Conservation (phyloP, 2,113 vertebrate genomes). For the Emydura subglobosa region DNA sequence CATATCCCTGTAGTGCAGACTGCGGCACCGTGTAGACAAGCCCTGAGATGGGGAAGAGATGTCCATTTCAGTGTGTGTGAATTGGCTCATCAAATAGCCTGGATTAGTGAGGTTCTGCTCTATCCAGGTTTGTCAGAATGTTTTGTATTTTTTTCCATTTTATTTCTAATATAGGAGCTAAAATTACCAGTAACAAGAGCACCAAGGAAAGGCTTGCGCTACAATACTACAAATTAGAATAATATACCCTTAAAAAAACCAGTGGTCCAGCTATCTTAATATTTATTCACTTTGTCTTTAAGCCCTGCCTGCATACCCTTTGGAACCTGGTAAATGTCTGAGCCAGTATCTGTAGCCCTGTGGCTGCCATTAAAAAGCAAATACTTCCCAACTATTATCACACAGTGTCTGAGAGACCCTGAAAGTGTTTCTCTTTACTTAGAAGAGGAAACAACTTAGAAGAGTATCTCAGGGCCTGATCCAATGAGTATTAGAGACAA, state of each 20-base stretch:
- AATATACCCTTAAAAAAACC: not conserved
- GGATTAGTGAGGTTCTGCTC: not conserved
- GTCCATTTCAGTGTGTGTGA: fast-evolving
- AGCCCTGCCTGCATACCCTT: not conserved
- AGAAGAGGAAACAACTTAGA: not conserved
- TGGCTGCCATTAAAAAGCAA: not conserved
- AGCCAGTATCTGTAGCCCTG: not conserved
- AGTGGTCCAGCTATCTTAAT: not conserved
- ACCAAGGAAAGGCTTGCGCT: not conserved
- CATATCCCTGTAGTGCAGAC: too few relatives aligned
- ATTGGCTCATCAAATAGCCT: not conserved
- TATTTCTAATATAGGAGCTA: not conserved
- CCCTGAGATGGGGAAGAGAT: not conserved
- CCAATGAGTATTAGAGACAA: not conserved
- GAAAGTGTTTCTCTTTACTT: not conserved
- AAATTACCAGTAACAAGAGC: not conserved
- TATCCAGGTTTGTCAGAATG: not conserved
- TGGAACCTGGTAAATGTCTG: not conserved
- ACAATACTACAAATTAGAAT: not conserved
- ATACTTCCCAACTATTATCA: not conserved
- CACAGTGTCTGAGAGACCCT: fast-evolving
- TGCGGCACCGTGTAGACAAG: too few relatives aligned
- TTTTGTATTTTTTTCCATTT: not conserved
- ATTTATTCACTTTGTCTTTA: not conserved
- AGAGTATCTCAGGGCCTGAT: not conserved